phyloP scores from a whole-genome alignment of 92 coral and sea anemone species.

The Actinostola sp. region DNA sequence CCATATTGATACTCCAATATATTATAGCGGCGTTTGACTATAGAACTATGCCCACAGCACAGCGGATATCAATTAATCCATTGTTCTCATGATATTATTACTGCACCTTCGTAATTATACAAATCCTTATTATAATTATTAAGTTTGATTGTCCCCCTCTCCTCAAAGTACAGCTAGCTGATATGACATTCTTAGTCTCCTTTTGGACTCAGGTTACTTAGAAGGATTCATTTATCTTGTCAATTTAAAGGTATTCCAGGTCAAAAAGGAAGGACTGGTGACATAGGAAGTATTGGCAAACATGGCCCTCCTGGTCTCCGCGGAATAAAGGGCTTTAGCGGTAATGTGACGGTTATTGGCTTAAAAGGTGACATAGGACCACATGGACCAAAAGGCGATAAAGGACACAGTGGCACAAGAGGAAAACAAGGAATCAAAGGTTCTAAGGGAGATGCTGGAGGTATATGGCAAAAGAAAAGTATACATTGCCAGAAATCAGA shows the following conservation, averaged over 20 bases:
- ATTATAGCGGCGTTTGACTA: no score
- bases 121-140: no score
- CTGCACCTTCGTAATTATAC: no score
- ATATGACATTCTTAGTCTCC: background rate
- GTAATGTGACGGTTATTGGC: slow-evolving; percentile 22
- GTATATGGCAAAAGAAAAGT: no score
- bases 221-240: background rate
- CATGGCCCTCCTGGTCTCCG: slow-evolving; percentile 28
- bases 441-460: slow-evolving; percentile 24
- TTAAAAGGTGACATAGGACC: slow-evolving; percentile 25
- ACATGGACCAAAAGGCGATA: slow-evolving; percentile 4
- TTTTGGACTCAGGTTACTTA: background rate
- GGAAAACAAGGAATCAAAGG: slow-evolving; percentile 9
- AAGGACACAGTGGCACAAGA: slow-evolving; percentile 6
- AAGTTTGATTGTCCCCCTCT: no score
- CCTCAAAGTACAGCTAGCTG: background rate
- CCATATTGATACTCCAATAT: no score
- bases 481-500: no score
- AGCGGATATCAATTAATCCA: no score
- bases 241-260: background rate
- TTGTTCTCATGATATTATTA: no score
- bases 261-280: background rate
- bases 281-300: slow-evolving; percentile 19
- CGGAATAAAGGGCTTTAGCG: slow-evolving; percentile 22
- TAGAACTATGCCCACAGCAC: no score